Base-by-base conservation (phyloP, 2,113 vertebrate species). In the Uropsilus gracilis region DNA sequence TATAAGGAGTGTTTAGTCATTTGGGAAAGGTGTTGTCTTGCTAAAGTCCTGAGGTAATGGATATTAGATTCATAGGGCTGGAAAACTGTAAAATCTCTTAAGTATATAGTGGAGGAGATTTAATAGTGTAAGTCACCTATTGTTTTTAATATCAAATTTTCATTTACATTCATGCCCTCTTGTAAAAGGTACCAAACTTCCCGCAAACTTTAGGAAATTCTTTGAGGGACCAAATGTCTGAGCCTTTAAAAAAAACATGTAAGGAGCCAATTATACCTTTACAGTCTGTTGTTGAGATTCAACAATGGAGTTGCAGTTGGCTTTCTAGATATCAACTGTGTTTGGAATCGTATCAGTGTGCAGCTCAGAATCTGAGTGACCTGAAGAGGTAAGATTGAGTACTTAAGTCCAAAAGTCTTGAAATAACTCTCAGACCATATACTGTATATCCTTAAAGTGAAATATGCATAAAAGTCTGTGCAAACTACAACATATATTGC, bases 401-500 rank as follows among this genome's bases (percentile, higher is more conserved):
- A 53, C 72, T 59, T 73, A n/a, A 53, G 82, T 91, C 83, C 44
- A 80, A 88, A 94, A 95, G 91, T 72, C 88, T 75, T 78, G 17
- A 32, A 28, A 42, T 72, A 89, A 66, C 80, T 61, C 55, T 89
- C 81, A 90, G 86, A 92, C 82, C 71, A 92, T 89, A 92, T 73
- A 90, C 32, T 73, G 55, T 95, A 75, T 91, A 86, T 34, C 97
- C 95, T 92, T 87, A 97, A 97, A 96, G 94, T 97, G 14, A 93
- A 75, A 53, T 97, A 97, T 97, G 94, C 95, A 95, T 98, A 97
- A 92, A 95, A 84, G 44, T 96, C 55, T 85, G 94, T 96, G 97
- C 95, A 97, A 97, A 97, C 94, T 92, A 96, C 66, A 93, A 92
- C 75, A 93, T 82, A 95, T 44, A 97, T 75, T 98, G 96, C 97